phyloP scores from a whole-genome alignment of 64 coral and sea anemone genomes.

The Montipora efflorescens region DNA sequence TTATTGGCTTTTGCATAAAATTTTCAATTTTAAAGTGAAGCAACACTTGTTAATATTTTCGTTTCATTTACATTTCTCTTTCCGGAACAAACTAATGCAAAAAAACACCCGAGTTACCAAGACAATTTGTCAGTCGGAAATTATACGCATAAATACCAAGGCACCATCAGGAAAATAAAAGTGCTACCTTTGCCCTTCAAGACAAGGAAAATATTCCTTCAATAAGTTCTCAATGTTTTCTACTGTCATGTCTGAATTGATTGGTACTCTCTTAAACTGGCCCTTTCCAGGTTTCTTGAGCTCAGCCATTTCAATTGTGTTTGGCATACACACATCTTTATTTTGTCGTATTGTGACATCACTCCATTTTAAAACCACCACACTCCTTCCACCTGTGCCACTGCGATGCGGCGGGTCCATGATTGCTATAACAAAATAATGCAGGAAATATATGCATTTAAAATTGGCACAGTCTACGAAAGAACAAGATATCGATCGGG shows the following conservation, averaged over 20 bases:
- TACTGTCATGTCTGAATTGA: not conserved
- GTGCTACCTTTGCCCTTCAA: not conserved
- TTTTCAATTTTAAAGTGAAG: too few relatives aligned
- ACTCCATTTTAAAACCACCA: not conserved
- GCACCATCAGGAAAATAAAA: not conserved
- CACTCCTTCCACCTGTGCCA: not conserved
- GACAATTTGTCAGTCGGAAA: too few relatives aligned
- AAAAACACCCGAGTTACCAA: too few relatives aligned
- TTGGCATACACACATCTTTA: not conserved
- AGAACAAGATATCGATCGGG: too few relatives aligned
- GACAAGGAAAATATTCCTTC: not conserved
- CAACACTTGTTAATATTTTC: too few relatives aligned
- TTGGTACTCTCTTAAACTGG: not conserved
- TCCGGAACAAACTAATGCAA: too few relatives aligned
- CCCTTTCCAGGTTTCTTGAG: not conserved
- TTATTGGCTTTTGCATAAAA: too few relatives aligned
- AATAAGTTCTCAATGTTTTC: not conserved
- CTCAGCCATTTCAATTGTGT: conserved; percentile 16
- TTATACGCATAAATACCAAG: too few relatives aligned
- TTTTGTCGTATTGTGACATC: not conserved
- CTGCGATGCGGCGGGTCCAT: not conserved
- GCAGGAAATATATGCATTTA: too few relatives aligned
- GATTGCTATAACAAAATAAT: too few relatives aligned
- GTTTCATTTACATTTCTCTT: too few relatives aligned
- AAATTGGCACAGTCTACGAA: too few relatives aligned